Evolutionary conservation across 2,888 invertebrate species (phyloP), one percentile per base, ranked within the genome.

Genomic region (Cosmopolites sordidus): DNA sequence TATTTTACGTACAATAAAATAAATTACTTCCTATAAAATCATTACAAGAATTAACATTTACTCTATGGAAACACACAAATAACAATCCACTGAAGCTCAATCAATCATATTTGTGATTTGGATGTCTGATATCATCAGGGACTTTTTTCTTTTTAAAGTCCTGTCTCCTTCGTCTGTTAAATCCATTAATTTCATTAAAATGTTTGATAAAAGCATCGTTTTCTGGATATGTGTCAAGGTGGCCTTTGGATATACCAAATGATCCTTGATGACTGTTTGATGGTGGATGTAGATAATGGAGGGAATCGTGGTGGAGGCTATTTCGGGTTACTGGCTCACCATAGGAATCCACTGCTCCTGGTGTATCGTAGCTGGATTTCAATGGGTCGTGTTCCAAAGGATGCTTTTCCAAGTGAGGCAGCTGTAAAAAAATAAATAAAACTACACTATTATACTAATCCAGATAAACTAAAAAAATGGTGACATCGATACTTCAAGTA

Each of bases 321-420:
- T 1, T 27, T 9, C 12, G 18, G 1, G 49, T 50, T 11, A 51
- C 48, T 14, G 53, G 56, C 14, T 55, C 18, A 11, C 59, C 59
- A 17, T 59, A 59, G 1, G 59, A 59, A 22, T 59, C 51, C 1
- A 58, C 38, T 15, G 59, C 59, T 2, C 58, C 58, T 12, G 58
- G 58, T 4, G 55, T 55, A 18, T 59, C 53, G 49, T 59, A 59
- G 17, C 46, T 55, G 9, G 58, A 43, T 44, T 58, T 51, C 15
- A 42, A 14, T 1, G 48, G 45, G 16, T 59, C 59, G 40, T 52
- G 18, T 48, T 59, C 59, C 30, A 59, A 44, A 1, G 57, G 58
- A 27, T 57, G 59, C 22, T 47, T 44, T 17, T 46, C 48, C 8
- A 59, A 42, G 33, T 57, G 56, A 11, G 58, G 58, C 12, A 48